These are phyloP conservation scores for Cepaea nemoralis DNA, from an alignment of 1,140 invertebrate species.

Conservation along the genomic window DNA sequence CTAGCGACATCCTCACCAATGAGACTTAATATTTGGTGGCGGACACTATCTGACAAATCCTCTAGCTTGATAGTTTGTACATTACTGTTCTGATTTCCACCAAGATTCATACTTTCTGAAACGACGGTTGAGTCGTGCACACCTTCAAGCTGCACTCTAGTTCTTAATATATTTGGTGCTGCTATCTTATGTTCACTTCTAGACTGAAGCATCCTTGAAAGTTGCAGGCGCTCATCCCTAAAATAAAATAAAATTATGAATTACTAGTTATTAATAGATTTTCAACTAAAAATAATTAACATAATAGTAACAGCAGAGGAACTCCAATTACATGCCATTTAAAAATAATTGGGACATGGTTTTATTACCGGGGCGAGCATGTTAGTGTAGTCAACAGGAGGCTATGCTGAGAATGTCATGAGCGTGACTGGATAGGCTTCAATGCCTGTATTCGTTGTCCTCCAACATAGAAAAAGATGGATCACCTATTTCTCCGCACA, in stretches of 20 bases:
- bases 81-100: not conserved
- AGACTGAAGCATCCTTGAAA: conserved; percentile 34
- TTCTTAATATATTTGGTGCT: not conserved
- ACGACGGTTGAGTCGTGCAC: not conserved
- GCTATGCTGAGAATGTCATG: too few relatives aligned
- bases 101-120: not conserved
- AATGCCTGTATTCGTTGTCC: too few relatives aligned
- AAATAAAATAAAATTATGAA: not conserved
- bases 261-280: too few relatives aligned
- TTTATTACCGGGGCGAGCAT: too few relatives aligned
- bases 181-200: not conserved
- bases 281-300: too few relatives aligned
- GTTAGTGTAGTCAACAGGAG: too few relatives aligned
- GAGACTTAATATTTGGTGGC: conserved; percentile 6
- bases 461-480: too few relatives aligned
- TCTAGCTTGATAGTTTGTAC: conserved; percentile 32
- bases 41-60: conserved; percentile 21
- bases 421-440: too few relatives aligned
- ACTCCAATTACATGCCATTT: too few relatives aligned
- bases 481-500: too few relatives aligned
- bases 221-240: conserved; percentile 29
- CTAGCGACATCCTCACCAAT: conserved; percentile 20
- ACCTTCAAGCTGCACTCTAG: conserved; percentile 30
- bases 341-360: too few relatives aligned
- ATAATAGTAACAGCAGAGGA: too few relatives aligned